phyloP scores from a whole-genome alignment of 2,888 invertebrate species.

The Formica aserva region DNA sequence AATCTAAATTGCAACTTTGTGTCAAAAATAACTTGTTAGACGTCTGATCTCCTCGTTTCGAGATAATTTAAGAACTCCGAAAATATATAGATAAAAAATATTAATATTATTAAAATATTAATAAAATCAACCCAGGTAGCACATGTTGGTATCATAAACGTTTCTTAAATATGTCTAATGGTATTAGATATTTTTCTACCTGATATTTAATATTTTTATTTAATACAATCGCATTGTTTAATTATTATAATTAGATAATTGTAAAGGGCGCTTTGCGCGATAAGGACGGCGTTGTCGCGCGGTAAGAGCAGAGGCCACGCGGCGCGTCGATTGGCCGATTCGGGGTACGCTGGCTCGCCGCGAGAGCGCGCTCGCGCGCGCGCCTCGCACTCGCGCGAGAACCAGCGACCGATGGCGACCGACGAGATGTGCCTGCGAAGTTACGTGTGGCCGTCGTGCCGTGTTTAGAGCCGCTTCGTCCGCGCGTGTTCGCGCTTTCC shows the following conservation, averaged over 20 bases:
- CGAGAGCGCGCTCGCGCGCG: constrained; percentile 69
- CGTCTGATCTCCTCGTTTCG: too few relatives aligned
- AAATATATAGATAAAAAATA: too few relatives aligned
- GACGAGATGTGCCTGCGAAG: constrained; percentile 72
- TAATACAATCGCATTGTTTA: background rate
- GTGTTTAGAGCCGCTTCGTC: constrained; percentile 57
- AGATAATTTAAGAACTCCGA: too few relatives aligned
- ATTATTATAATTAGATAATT: background rate
- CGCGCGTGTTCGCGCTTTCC: constrained; percentile 24
- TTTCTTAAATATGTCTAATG: too few relatives aligned
- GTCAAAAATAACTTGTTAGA: background rate
- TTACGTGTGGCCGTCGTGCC: constrained; percentile 60
- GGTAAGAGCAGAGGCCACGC: constrained; percentile 76
- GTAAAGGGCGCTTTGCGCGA: background rate
- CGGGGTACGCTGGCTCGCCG: constrained; percentile 59
- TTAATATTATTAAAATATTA: too few relatives aligned
- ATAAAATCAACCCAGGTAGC: background rate
- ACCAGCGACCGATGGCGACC: constrained; percentile 73
- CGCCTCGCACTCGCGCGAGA: constrained; percentile 71
- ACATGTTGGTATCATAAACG: background rate
- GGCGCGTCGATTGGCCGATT: constrained; percentile 78
- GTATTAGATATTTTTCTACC: too few relatives aligned
- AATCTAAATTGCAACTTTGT: background rate
- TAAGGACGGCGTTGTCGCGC: constrained; percentile 19
- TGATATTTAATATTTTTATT: background rate